Base-by-base conservation (phyloP, 2,888 invertebrate species). In the Sylvicola cinctus region DNA sequence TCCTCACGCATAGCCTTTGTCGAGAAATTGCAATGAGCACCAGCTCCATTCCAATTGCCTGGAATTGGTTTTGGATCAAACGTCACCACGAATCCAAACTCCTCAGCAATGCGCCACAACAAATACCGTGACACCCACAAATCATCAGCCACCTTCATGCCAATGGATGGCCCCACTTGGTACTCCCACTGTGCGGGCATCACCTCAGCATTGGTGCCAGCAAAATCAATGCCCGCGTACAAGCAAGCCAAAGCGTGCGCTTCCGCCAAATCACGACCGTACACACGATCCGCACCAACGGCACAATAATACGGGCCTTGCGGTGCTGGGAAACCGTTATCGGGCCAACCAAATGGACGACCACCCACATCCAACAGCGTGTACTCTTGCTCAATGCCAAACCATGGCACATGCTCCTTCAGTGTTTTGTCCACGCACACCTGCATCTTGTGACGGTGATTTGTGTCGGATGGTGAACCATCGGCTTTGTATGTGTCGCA, bases 11-110 rank as follows among this genome's bases (percentile, higher is more conserved):
- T 93, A 11, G 60, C 62, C 44, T 74, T 71, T 0, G 87, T 85
- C 37, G 88, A 88, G 63, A 88, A 88, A 55, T 90, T 91, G 35
- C 78, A 77, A 54, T 93, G 90, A 43, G 81, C 83, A 1, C 90
- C 95, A 29, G 95, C 85, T 1, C 90, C 90, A 54, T 90, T 90
- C 90, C 90, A 91, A 51, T 81, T 77, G 2, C 55, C 55, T 33
- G 79, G 78, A 27, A 69, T 63, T 1, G 69, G 69, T 43, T 68
- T 69, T 2, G 70, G 68, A 43, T 68, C 65, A 31, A 69, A 59
- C 2, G 66, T 60, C 1, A 70, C 62, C 2, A 57, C 55, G 8
- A 70, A 58, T 11, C 68, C 68, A 43, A 61, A 71, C 40, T 70
- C 68, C 47, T 70, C 71, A 3, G 68, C 66, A 12, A 71, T 62